Evolutionary conservation across 2,797 vertebrate species (phyloP), one percentile per base, ranked within the genome.

Genomic region (Lagodon rhomboides): DNA sequence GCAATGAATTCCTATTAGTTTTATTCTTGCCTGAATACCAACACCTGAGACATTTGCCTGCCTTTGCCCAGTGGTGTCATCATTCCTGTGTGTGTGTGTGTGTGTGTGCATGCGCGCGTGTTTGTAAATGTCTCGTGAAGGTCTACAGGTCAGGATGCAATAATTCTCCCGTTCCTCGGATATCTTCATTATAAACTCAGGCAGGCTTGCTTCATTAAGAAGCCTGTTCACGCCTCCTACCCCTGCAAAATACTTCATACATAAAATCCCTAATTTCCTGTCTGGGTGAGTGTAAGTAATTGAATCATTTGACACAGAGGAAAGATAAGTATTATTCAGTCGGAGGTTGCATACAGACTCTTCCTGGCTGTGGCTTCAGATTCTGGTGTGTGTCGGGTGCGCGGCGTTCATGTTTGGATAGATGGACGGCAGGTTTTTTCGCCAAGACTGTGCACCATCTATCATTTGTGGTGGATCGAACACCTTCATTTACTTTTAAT

Each of bases 241-340:
- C 77, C 63, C 74, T 75, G 86, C 79, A 91, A 94, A 92, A 93
- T 89, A 89, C 91, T 91, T 92, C 90, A 92, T 91, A 94, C 92
- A 88, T 92, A 91, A 94, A 93, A 93, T 92, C 85, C 87, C 92
- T 90, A 84, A 94, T 94, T 94, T 94, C 93, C 94, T 93, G 93
- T 93, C 89, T 85, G 90, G 86, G 86, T 91, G 90, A 93, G 91
- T 88, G 90, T 78, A 87, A 88, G 87, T 93, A 94, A 94, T 93
- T 90, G 91, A 93, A 93, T 93, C 82, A 91, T 93, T 94, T 93
- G 88, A 92, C 91, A 91, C 86, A 86, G 80, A 88, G 75, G 85
- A 90, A 80, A 87, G 92, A 94, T 92, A 90, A 87, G 83, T 76
- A 89, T 90, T 87, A 73, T 82, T 74, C 78, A 73, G 82, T 67